Conservation (phyloP, 2,113 vertebrate species). For the Vimba vimba region DNA sequence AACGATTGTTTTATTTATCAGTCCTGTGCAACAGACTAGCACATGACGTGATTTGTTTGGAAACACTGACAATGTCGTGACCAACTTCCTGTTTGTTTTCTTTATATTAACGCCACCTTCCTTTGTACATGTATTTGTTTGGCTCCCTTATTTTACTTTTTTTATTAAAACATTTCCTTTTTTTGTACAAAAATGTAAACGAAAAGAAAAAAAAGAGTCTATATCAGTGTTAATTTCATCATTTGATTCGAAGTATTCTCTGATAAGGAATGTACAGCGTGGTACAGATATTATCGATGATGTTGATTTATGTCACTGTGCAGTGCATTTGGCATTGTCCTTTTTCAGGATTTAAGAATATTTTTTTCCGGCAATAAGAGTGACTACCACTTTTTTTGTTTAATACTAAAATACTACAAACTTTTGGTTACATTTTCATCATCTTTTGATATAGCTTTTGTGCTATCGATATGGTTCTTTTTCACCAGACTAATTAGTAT, state of each 20-base stretch:
- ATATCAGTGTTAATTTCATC: constrained; percentile 56
- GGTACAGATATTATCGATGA: constrained; percentile 41
- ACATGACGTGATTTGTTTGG: constrained; percentile 51
- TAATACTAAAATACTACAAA: constrained; percentile 23
- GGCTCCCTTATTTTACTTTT: constrained; percentile 39
- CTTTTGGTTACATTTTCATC: constrained; percentile 16
- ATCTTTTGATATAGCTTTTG: constrained; percentile 43
- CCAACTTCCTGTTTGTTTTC: constrained; percentile 55
- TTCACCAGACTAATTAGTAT: constrained; percentile 10
- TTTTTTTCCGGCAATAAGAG: constrained; percentile 44
- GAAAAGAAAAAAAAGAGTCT: constrained; percentile 44
- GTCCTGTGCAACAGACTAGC: constrained; percentile 43
- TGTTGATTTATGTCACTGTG: constrained; percentile 51
- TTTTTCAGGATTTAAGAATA: constrained; percentile 26
- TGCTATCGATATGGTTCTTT: background rate
- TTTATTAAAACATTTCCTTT: constrained; percentile 34
- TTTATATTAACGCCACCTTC: constrained; percentile 55
- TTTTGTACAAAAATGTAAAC: constrained; percentile 52
- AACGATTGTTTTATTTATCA: constrained; percentile 42
- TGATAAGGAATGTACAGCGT: constrained; percentile 47
- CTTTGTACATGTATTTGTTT: constrained; percentile 70
- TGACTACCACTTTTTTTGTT: constrained; percentile 24
- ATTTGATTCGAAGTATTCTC: constrained; percentile 46
- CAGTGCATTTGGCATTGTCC: constrained; percentile 53
- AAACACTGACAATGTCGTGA: constrained; percentile 50